Base-by-base conservation (phyloP, 37 sponge, comb jelly and placozoan species). In the Beroe forskalii region DNA sequence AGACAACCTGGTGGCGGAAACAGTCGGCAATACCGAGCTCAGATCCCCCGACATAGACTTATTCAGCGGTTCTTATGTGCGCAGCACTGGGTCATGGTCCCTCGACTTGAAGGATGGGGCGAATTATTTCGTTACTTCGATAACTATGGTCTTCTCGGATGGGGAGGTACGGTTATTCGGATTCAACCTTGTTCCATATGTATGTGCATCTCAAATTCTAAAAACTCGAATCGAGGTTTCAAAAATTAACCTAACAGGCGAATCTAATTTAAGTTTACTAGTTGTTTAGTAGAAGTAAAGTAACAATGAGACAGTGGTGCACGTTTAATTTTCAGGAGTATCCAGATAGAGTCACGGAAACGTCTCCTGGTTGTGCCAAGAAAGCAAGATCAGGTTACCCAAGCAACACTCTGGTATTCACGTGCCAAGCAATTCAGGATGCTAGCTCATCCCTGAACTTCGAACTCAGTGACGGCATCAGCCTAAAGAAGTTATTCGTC, bases 321-420 rank as follows among this genome's bases (percentile, higher is more conserved):
- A n/a, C n/a, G n/a, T n/a, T n/a, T n/a, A n/a, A n/a, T n/a, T 32
- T 37, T 36, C 72, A 69, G 72, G 72, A 69, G 37, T 32, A 69
- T 28, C 24, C 28, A 22, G 30, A 28, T 23, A 8, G 24, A 36
- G 72, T 14, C 12, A 0, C 4, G 27, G 19, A 2, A 6, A 36
- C 39, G 12, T 14, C 32, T 32, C 1, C 27, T 9, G 28, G 6
- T 19, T 69, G 72, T 35, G 38, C 3, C 17, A 69, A 35, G 72
- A 33, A 36, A 19, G 14, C 72, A 1, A 35, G 19, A 31, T 9
- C 20, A 9, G 32, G 9, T 36, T 35, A 35, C 72, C 72, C 72
- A 8, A 32, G 19, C 17, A 32, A 33, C 19, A 69, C 38, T 35
- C 37, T 33, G 17, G 72, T 69, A 3, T 36, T 36, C 38, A 69